Conservation (phyloP, 2,113 vertebrate species). For the Eolophus roseicapilla region DNA sequence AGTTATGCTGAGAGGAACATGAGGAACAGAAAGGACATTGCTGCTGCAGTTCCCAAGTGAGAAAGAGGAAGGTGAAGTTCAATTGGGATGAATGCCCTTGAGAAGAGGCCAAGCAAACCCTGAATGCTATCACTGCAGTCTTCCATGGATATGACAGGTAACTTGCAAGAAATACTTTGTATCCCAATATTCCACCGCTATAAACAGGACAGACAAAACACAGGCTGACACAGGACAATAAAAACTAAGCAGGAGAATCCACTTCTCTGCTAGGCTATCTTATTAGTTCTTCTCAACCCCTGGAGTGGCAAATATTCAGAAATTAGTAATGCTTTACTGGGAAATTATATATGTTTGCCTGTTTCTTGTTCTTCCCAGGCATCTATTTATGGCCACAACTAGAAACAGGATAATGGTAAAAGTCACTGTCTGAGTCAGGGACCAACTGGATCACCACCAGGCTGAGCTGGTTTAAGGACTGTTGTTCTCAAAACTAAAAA, state of each 20-base stretch:
- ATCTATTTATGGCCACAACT: not conserved
- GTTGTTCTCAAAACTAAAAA: not conserved
- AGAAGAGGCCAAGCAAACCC: not conserved
- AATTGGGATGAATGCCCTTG: not conserved
- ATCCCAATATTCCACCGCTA: not conserved
- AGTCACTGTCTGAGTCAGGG: not conserved
- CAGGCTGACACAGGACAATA: not conserved
- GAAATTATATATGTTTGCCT: not conserved
- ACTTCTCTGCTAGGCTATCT: not conserved
- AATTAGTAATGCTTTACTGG: not conserved
- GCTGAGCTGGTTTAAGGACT: not conserved
- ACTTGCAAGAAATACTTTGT: not conserved
- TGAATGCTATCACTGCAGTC: accelerated
- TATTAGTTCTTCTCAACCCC: not conserved
- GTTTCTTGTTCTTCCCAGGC: not conserved
- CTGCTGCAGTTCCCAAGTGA: not conserved
- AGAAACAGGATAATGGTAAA: not conserved
- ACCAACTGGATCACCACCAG: not conserved
- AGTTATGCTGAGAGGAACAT: not conserved
- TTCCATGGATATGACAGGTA: not conserved
- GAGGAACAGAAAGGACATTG: not conserved
- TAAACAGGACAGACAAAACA: not conserved
- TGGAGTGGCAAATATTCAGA: not conserved
- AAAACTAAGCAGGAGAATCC: not conserved
- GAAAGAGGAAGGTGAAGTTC: not conserved